phyloP scores from a whole-genome alignment of 2,113 vertebrate species.

The Willisornis vidua region DNA sequence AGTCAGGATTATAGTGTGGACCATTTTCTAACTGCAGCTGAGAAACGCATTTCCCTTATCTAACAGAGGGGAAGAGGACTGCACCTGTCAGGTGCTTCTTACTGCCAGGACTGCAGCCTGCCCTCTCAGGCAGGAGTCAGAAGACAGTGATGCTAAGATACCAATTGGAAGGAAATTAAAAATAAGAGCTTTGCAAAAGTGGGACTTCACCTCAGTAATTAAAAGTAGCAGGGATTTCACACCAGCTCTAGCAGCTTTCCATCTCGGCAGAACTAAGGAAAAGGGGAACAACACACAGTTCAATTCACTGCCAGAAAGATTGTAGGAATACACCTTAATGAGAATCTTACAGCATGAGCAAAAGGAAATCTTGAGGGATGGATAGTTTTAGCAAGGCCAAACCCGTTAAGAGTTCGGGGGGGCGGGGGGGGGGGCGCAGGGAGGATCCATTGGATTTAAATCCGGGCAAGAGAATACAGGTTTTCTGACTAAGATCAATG shows the following conservation, averaged over 20 bases:
- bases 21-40: neutral
- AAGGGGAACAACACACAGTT: neutral
- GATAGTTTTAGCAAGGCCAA: neutral
- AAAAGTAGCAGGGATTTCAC: neutral
- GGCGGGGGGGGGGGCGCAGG: too few species aligned
- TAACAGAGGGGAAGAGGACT: neutral
- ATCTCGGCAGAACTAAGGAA: neutral
- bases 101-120: neutral
- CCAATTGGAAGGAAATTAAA: neutral
- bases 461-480: neutral
- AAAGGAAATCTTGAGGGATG: neutral
- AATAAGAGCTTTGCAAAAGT: neutral
- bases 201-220: neutral
- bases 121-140: neutral
- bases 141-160: neutral
- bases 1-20: neutral
- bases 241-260: neutral
- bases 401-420: too few species aligned
- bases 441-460: neutral
- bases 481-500: neutral
- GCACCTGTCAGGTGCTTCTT: neutral
- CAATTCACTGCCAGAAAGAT: neutral
- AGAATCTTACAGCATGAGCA: neutral
- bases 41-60: neutral
- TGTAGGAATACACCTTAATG: neutral